These are phyloP conservation scores for Pteronotus mesoamericanus DNA, from an alignment of 2,797 vertebrate genomes.

Conservation along the genomic window DNA sequence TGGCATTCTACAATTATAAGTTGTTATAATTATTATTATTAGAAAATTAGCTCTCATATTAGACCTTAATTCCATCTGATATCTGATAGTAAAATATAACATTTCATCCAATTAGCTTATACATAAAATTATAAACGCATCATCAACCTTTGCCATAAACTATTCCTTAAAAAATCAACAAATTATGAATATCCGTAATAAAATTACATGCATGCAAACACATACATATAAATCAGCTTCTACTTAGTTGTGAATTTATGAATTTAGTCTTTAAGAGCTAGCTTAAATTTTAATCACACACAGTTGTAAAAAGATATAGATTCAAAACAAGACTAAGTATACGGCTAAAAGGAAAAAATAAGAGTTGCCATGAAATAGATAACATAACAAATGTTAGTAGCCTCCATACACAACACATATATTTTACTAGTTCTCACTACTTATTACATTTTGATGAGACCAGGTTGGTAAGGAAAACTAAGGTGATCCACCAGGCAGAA, in stretches of 20 bases:
- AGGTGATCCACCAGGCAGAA: neutral
- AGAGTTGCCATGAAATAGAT: neutral
- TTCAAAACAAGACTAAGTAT: neutral
- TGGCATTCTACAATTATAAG: neutral
- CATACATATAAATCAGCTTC: neutral
- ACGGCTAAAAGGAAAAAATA: neutral
- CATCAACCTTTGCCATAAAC: neutral
- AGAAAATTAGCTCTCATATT: neutral
- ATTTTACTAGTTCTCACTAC: neutral
- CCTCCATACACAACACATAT: neutral
- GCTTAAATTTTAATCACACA: constrained; percentile 16
- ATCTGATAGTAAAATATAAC: neutral
- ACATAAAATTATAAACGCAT: neutral
- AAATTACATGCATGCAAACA: neutral
- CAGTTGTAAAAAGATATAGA: neutral
- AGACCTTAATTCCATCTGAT: neutral
- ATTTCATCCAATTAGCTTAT: neutral
- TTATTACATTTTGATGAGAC: neutral
- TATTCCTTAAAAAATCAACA: neutral
- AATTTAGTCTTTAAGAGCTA: neutral
- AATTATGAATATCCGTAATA: neutral
- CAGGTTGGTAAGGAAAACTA: neutral
- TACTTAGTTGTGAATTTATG: neutral
- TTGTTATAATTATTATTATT: neutral
- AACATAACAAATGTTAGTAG: neutral